A percentile compares a stretch with the other conserved stretches of the same genome.
These are phyloP conservation scores for Takifugu rubripes DNA, from an alignment of 2,797 vertebrate species.

Conservation along the genomic window DNA sequence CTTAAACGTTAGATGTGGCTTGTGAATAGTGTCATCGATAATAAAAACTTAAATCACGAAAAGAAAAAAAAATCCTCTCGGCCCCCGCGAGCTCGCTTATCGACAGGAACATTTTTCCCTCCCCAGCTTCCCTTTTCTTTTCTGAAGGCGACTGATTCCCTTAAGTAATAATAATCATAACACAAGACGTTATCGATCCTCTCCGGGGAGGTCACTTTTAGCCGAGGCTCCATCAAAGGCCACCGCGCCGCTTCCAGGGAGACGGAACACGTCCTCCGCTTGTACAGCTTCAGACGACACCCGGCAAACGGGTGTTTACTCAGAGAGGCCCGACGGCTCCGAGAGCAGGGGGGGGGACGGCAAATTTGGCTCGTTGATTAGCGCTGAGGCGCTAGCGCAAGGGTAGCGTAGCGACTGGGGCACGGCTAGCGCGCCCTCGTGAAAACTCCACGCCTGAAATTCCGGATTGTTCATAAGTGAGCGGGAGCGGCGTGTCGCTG, in stretches of 20 bases:
- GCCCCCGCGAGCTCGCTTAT: constrained; percentile 19
- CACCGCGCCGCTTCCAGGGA: constrained; percentile 7
- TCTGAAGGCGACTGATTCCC: constrained; percentile 19
- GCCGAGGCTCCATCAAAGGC: constrained; percentile 25
- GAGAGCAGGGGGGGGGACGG: constrained; percentile 12
- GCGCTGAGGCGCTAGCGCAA: constrained; percentile 27
- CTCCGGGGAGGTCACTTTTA: constrained; percentile 28
- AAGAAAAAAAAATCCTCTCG: constrained; percentile 6
- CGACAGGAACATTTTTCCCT: constrained; percentile 20
- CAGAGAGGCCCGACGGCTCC: constrained; percentile 21
- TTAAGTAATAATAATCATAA: constrained; percentile 40
- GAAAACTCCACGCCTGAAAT: constrained; percentile 40
- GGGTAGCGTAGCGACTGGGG: constrained; percentile 21
- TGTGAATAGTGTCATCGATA: constrained; percentile 9
- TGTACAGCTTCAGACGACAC: constrained; percentile 22
- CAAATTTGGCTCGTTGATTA: constrained; percentile 34
- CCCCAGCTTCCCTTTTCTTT: constrained; percentile 9
- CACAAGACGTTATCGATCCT: constrained; percentile 44
- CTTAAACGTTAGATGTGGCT: constrained; percentile 5
- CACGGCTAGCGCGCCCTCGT: constrained; percentile 34
- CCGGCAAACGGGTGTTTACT: constrained; percentile 21
- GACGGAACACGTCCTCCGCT: constrained; percentile 11
- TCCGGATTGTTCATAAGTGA: constrained; percentile 39
- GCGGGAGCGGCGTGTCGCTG: background rate
- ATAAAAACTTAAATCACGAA: constrained; percentile 25